Evolutionary conservation across 1,140 invertebrate genomes (phyloP), one percentile per base, ranked within the genome.

Genomic region (Neodiprion lecontei): DNA sequence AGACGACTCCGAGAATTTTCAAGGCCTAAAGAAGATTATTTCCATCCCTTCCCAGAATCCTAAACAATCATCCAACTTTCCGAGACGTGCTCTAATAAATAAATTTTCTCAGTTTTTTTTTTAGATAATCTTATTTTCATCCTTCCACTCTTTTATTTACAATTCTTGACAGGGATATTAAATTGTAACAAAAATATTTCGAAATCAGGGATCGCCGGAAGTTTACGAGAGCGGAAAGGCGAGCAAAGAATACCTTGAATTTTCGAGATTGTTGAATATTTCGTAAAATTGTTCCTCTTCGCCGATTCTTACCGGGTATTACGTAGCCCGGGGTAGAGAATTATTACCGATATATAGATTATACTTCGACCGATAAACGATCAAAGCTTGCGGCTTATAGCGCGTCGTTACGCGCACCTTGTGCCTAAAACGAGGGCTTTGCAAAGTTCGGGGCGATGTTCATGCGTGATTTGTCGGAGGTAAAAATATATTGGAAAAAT

Each of bases 331-430:
- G 28, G 28, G 1, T 40, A 40, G 28, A 40, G 28, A 40, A 40
- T 40, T 40, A 40, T 40, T 2, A 40, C 28, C 28, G 28, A 40
- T 40, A 40, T 40, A 40, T 40, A 40, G 28, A 40, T 40, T 40
- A 40, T 40, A 40, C 28, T 40, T 61, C 5, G 5, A 61, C 11
- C 53, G 53, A 61, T 61, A 17, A 17, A 14, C 5, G 53, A 3
- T 4, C 7, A 61, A 61, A 61, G 53, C 53, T 61, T 61, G 53
- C 7, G 53, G 53, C 11, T 12, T 12, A 5, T 61, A 14, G n/a
- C 11, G 11, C 14, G 23, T 69, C 67, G 67, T 69, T 69, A 69
- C 67, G 67, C 67, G 23, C 67, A 69, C 14, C 4, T 1, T 69
- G 67, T 69, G 67, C 67, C 0, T 69, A 14, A 69, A 69, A 21